phyloP scores from a whole-genome alignment of 2,888 invertebrate genomes.

The Leptopterna dolabrata region DNA sequence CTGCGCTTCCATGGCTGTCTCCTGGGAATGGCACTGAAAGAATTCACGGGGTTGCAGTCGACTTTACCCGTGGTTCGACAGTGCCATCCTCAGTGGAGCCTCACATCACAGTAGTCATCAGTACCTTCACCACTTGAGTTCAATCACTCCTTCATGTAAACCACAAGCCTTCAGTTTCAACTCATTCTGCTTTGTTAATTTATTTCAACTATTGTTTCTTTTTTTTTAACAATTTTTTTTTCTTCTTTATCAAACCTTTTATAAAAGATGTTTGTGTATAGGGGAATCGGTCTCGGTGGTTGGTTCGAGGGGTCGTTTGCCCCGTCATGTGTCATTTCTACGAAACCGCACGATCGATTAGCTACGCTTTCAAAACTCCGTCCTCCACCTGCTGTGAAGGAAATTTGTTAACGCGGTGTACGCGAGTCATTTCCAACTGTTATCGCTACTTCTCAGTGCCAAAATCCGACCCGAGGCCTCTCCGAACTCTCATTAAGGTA shows the following conservation, averaged over 20 bases:
- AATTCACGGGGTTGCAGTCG: constrained; percentile 63
- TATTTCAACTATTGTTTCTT: not conserved
- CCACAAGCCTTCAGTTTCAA: not conserved
- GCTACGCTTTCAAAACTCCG: constrained; percentile 61
- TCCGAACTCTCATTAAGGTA: constrained; percentile 50
- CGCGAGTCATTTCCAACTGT: not conserved
- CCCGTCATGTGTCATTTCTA: not conserved
- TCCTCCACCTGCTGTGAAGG: constrained; percentile 17
- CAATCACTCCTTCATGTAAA: not conserved
- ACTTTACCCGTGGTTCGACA: constrained; percentile 62
- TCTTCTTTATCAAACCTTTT: not conserved
- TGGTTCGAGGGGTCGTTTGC: not conserved
- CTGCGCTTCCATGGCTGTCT: constrained; percentile 34
- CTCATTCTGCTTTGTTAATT: not conserved
- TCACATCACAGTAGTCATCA: not conserved
- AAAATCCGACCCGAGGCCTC: constrained; percentile 43
- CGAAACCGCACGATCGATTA: constrained; percentile 55
- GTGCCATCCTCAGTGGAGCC: constrained; percentile 62
- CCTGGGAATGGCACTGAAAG: constrained; percentile 64
- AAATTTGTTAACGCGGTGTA: not conserved
- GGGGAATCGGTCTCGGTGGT: not conserved
- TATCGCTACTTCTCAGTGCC: not conserved
- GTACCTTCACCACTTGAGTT: not conserved
- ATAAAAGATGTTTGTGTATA: not conserved
- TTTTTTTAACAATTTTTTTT: not conserved